These are phyloP conservation scores for Andrena camellia DNA, from an alignment of 2,888 invertebrate genomes.

Conservation along the genomic window DNA sequence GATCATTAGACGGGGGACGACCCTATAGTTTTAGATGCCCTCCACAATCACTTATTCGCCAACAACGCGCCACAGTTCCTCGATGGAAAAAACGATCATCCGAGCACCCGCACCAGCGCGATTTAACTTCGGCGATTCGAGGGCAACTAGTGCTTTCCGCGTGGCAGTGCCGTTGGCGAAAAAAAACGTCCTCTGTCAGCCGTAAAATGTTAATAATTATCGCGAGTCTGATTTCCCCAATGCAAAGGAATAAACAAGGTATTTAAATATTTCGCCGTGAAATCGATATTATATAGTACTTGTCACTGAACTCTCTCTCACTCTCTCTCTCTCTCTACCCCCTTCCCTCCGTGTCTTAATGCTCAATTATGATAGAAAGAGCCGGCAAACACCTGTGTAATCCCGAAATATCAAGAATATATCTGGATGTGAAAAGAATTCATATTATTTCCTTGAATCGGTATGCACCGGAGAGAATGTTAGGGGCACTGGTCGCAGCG, in stretches of 20 bases:
- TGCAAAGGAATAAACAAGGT: background rate
- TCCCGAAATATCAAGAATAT: background rate
- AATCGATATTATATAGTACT: background rate
- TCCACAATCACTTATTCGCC: background rate
- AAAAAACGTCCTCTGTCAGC: background rate
- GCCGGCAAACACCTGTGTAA: background rate
- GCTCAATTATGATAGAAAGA: constrained; percentile 1
- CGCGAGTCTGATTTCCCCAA: background rate
- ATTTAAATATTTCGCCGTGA: background rate
- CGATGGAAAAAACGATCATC: background rate
- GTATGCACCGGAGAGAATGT: background rate
- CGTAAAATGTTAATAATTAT: too few species aligned
- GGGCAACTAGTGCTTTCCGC: background rate
- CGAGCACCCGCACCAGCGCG: background rate
- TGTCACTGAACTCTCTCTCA: background rate
- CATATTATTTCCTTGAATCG: constrained; percentile 5
- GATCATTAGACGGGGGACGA: too few species aligned
- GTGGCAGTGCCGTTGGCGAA: background rate
- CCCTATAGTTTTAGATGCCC: background rate
- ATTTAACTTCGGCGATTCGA: background rate
- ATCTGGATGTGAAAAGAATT: constrained; percentile 22
- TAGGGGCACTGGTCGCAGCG: background rate
- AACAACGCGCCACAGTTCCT: background rate
- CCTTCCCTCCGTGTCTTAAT: background rate
- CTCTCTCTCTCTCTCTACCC: background rate